phyloP scores from a whole-genome alignment of 2,113 vertebrate species.

The Sturnus vulgaris region DNA sequence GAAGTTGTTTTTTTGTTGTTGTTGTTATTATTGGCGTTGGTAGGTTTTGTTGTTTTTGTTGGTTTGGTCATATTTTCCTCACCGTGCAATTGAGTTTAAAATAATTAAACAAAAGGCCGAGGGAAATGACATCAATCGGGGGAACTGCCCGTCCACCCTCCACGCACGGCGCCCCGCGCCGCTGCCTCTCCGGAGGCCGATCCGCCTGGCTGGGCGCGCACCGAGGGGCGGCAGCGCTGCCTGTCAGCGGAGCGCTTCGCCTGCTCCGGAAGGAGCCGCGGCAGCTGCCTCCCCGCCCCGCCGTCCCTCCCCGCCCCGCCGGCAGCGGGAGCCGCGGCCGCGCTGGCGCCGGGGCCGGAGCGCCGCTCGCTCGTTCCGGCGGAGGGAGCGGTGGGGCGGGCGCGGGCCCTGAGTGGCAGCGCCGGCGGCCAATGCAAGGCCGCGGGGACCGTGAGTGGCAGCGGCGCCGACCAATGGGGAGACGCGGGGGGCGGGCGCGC shows the following conservation, averaged over 20 bases:
- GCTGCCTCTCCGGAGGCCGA: neutral
- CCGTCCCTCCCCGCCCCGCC: neutral
- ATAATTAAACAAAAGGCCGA: slow-evolving; percentile 28
- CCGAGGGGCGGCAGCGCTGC: neutral
- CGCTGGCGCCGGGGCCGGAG: neutral
- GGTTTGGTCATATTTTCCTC: neutral
- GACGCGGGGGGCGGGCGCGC: neutral
- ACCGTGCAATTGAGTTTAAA: neutral
- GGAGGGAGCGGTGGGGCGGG: neutral
- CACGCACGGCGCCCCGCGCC: neutral
- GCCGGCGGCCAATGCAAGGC: neutral
- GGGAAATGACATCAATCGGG: slow-evolving; percentile 11
- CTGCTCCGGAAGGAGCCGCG: neutral
- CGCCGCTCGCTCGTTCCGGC: neutral
- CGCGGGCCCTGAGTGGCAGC: too few relatives aligned
- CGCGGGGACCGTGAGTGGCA: neutral
- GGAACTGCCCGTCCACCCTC: neutral
- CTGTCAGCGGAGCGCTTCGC: neutral
- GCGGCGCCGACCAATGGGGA: neutral
- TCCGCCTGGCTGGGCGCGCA: neutral
- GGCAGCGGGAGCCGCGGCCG: neutral
- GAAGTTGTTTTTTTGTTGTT: neutral
- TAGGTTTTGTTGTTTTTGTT: neutral
- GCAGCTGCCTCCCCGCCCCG: neutral
- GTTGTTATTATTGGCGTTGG: neutral